These are phyloP conservation scores for Axis porcinus DNA, from an alignment of 2,113 vertebrate genomes.

Conservation along the genomic window DNA sequence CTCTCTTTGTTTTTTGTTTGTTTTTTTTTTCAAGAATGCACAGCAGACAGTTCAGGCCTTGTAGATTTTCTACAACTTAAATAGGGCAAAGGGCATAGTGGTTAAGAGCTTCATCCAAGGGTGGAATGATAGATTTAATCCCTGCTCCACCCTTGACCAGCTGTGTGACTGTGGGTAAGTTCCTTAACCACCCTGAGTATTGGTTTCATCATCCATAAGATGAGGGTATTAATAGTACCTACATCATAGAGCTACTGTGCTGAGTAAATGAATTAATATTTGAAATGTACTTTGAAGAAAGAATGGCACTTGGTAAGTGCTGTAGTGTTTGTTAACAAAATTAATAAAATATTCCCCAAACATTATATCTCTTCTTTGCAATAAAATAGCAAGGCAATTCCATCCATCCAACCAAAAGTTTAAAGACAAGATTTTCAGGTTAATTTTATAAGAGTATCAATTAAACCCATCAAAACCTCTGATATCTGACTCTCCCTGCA, in stretches of 20 bases:
- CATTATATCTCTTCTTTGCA: not conserved
- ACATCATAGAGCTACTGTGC: not conserved
- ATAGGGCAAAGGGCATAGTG: not conserved
- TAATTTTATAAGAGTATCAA: not conserved
- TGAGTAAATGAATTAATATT: constrained; percentile 8
- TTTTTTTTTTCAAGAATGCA: not conserved
- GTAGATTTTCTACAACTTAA: not conserved
- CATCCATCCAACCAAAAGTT: not conserved
- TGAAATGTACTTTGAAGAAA: constrained; percentile 13
- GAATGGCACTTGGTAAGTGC: not conserved
- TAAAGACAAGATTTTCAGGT: not conserved
- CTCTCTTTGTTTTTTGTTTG: not conserved
- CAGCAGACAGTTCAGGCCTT: not conserved
- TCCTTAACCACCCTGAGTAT: not conserved
- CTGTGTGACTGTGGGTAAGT: not conserved
- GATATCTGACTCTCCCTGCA: not conserved
- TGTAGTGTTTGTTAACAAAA: not conserved
- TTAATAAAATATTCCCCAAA: not conserved
- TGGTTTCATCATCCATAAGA: constrained; percentile 19
- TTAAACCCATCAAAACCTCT: not conserved
- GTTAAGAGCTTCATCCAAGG: not conserved
- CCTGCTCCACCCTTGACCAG: not conserved
- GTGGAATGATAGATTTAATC: not conserved
- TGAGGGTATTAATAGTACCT: not conserved
- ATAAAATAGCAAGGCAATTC: not conserved